Percentiles rank a stretch among this genome's conserved stretches.
Conservation (phyloP, 2,797 vertebrate species). For the Gymnodraco acuticeps region DNA sequence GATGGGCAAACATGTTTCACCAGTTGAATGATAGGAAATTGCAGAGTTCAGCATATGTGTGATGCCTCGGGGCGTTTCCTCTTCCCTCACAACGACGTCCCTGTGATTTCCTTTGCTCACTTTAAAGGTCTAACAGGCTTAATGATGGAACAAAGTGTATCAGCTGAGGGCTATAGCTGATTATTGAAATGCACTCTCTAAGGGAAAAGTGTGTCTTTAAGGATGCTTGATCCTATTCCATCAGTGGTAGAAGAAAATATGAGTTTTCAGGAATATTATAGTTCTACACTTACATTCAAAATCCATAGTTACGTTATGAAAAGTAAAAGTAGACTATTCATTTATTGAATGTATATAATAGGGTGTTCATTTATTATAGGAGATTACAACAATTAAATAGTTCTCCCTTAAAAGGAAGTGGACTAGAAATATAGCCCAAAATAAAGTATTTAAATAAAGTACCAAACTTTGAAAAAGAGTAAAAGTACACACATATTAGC, state of each 20-base stretch:
- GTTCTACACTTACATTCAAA: neutral
- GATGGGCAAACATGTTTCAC: slow-evolving; percentile 60
- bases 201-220: neutral
- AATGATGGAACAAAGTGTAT: slow-evolving; percentile 30
- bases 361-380: neutral
- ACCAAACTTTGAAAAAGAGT: neutral
- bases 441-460: neutral
- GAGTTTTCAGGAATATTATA: neutral
- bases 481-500: neutral
- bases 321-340: neutral
- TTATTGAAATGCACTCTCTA: slow-evolving; percentile 14
- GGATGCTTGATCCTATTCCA: neutral
- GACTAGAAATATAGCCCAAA: neutral
- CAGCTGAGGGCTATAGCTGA: neutral
- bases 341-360: neutral
- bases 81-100: slow-evolving; percentile 17
- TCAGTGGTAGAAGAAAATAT: neutral
- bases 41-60: slow-evolving; percentile 44
- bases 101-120: slow-evolving; percentile 47
- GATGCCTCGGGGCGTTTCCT: slow-evolving; percentile 13
- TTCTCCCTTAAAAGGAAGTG: neutral
- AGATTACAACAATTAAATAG: neutral
- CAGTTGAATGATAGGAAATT: slow-evolving; percentile 37
- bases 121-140: slow-evolving; percentile 23
- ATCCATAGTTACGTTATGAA: neutral